phyloP scores from a whole-genome alignment of 2,797 vertebrate genomes.

The Pantherophis vulpinus region DNA sequence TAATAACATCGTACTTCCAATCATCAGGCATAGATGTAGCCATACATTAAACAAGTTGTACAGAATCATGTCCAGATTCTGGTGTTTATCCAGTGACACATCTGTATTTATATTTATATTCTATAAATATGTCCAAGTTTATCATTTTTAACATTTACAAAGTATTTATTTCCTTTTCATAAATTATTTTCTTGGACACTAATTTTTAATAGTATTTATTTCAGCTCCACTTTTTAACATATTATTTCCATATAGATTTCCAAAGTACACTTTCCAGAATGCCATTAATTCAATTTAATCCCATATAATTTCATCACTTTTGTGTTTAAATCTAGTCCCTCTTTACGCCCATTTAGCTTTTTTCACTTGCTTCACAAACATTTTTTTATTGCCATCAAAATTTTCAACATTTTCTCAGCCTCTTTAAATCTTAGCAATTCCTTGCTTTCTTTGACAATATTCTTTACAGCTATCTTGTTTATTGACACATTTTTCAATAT shows the following conservation, averaged over 20 bases:
- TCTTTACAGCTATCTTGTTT: background rate
- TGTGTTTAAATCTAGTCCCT: background rate
- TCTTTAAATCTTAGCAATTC: background rate
- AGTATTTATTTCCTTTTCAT: background rate
- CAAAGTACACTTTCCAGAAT: background rate
- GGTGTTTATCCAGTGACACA: background rate
- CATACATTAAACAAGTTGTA: background rate
- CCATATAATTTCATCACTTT: background rate
- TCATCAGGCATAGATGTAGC: background rate
- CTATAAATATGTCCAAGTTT: background rate
- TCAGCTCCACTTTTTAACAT: background rate
- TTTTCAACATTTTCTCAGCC: background rate
- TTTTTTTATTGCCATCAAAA: background rate
- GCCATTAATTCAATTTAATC: background rate
- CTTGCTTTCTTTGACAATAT: background rate
- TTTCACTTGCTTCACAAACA: background rate
- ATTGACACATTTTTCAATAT: background rate
- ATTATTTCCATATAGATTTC: background rate
- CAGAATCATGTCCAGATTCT: background rate
- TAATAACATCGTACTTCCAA: background rate
- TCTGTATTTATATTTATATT: background rate
- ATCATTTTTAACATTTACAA: background rate
- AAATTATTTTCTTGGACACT: background rate
- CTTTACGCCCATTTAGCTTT: background rate
- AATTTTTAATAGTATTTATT: background rate